These are phyloP conservation scores for Sebastes vulpes DNA, from an alignment of 2,797 vertebrate genomes.

Conservation along the genomic window DNA sequence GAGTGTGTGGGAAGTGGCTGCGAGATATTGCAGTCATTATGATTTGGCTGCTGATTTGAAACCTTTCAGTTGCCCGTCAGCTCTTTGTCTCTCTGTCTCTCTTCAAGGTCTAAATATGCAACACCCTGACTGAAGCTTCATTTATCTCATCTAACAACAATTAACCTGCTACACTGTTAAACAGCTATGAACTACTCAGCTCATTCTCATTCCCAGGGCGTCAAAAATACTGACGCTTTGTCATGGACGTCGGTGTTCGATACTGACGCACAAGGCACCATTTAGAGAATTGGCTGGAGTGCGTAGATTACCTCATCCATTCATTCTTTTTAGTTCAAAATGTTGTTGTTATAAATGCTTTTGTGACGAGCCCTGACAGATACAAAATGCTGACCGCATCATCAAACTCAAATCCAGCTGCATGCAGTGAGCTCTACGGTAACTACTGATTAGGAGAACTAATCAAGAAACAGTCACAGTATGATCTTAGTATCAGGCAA, in stretches of 20 bases:
- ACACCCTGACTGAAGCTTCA: neutral
- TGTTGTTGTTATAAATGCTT: neutral
- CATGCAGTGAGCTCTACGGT: neutral
- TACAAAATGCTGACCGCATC: neutral
- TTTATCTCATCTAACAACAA: neutral
- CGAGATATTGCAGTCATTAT: conserved; percentile 2
- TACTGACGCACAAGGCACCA: too few species aligned
- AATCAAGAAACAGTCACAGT: conserved; percentile 7
- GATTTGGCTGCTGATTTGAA: conserved; percentile 12
- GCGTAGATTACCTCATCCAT: neutral
- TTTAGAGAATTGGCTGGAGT: neutral
- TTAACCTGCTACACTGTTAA: neutral
- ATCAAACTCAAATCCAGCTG: neutral
- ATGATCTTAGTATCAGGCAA: neutral
- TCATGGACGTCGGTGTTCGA: too few species aligned
- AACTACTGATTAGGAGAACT: neutral
- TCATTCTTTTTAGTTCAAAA: neutral
- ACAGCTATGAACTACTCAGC: neutral
- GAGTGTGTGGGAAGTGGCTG: neutral
- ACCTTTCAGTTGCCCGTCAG: neutral
- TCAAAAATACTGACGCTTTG: too few species aligned
- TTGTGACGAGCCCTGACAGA: neutral
- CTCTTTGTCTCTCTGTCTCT: neutral
- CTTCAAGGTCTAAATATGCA: neutral
- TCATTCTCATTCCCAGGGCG: too few species aligned